Evolutionary conservation across 2,888 invertebrate genomes (phyloP).

Genomic region (Therioaphis trifolii): DNA sequence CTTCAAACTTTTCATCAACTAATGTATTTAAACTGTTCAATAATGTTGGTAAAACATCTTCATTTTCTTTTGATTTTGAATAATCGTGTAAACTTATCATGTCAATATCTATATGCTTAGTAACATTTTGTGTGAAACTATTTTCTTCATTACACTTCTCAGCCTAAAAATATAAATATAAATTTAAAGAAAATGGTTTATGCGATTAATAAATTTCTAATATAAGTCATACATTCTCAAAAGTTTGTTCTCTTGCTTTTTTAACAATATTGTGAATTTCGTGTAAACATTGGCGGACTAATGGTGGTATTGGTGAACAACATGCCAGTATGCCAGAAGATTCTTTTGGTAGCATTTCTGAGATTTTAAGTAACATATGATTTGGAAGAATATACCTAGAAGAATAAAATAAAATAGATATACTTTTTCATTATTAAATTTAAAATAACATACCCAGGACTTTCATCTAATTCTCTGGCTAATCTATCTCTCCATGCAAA

Average conservation of each 20-base stretch:
- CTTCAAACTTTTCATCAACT: neutral
- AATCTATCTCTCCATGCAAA: conserved; percentile 89
- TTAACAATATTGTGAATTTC: conserved; percentile 77
- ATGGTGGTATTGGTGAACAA: conserved; percentile 91
- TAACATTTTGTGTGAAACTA: conserved; percentile 19
- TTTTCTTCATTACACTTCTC: conserved; percentile 45
- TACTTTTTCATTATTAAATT: too few relatives aligned
- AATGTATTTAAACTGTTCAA: conserved; percentile 37
- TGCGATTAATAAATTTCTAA: neutral
- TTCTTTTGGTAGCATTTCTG: conserved; percentile 88
- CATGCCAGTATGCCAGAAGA: conserved; percentile 92
- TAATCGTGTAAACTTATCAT: conserved; percentile 56
- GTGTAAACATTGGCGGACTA: conserved; percentile 74
- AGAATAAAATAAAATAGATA: conserved; percentile 64
- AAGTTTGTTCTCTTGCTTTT: conserved; percentile 77
- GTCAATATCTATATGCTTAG: conserved; percentile 49
- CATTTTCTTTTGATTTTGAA: conserved; percentile 33
- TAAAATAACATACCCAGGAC: conserved; percentile 74
- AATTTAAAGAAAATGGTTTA: neutral
- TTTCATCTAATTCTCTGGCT: conserved; percentile 91
- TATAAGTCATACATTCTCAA: conserved; percentile 71
- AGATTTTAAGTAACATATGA: conserved; percentile 92
- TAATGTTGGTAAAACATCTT: conserved; percentile 29
- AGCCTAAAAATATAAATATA: conserved; percentile 15
- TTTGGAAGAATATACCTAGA: conserved; percentile 90